A percentile compares a stretch with the other conserved stretches of the same genome.
These are phyloP conservation scores for Sanderia malayensis DNA, from an alignment of 30 jellyfish, hydroid and myxozoan genomes.

Conservation along the genomic window DNA sequence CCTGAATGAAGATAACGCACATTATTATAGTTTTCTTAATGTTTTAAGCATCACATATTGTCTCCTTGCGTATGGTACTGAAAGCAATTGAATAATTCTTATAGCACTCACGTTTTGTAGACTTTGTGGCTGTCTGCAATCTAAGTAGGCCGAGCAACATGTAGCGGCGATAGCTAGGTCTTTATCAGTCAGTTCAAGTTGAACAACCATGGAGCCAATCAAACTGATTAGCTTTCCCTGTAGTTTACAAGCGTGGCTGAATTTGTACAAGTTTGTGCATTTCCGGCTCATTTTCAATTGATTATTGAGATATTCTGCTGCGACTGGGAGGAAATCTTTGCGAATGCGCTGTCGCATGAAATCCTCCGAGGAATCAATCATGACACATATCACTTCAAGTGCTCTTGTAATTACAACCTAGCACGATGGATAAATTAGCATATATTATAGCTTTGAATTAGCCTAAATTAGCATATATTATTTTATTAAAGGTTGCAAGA, in stretches of 20 bases:
- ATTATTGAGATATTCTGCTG: constrained; percentile 42
- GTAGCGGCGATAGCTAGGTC: constrained; percentile 35
- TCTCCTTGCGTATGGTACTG: no score
- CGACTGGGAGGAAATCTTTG: constrained; percentile 74
- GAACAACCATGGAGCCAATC: constrained; percentile 53
- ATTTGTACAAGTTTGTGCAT: constrained; percentile 44
- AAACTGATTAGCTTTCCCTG: constrained; percentile 39
- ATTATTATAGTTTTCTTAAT: no score
- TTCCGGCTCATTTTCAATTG: constrained; percentile 33
- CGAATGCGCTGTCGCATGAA: constrained; percentile 85
- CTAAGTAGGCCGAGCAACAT: constrained; percentile 50
- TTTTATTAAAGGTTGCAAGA: no score
- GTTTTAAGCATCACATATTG: no score
- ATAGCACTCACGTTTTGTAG: constrained; percentile 74
- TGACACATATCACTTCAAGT: constrained; percentile 51
- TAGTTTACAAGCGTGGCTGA: constrained; percentile 48
- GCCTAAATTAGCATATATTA: no score
- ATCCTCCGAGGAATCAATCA: constrained; percentile 81
- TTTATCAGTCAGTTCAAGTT: constrained; percentile 53
- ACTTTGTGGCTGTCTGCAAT: constrained; percentile 67
- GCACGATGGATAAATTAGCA: no score
- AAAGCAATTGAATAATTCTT: no score
- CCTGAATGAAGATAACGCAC: no score
- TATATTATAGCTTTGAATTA: no score
- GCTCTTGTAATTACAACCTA: constrained; percentile 72